Evolutionary conservation across 2,888 invertebrate species (phyloP), one percentile per base, ranked within the genome.

Genomic region (Idaea dimidiata): DNA sequence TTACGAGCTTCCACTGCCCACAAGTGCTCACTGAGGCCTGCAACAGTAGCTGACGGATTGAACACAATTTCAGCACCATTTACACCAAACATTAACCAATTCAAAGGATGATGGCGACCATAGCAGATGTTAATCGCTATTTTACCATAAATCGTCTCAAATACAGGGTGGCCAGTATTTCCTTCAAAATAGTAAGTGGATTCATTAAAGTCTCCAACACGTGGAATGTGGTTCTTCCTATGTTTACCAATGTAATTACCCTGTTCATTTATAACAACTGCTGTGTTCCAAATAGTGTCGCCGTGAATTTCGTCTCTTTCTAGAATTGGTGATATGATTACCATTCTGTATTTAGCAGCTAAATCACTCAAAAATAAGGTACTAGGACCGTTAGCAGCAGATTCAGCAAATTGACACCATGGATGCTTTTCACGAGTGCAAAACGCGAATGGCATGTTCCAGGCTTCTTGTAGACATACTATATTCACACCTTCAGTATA

Each of bases 41-140:
- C 93, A 33, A 94, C 97, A 76, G 99, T 99, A 1, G 99, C 99
- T n/a, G 98, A 99, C 6, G 99, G 99, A 88, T 99, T 99, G 87
- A 99, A 99, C 0, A 99, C 99, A 71, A 99, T 98, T 93, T 99
- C 99, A 0, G 99, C 99, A 4, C 99, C 99, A 89, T 99, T 99
- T 17, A 99, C 80, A 0, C 98, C 99, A 92, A 98, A 99, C 97
- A 98, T 98, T 89, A 99, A 93, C 99, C 99, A 99, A 84, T 99
- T 99, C 72, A 97, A 95, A 0, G 99, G 99, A 90, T 99, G 99
- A 87, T 99, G 99, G 6, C 99, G 95, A 0, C 99, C 99, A 88
- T 99, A 99, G 85, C 99, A 99, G 75, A 99, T 99, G 79, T 99
- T 99, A 16, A 99, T 94, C 1, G 97, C 99, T 73, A 99, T 96